Conservation (phyloP, 2,113 vertebrate species). For the Raphicerus campestris region DNA sequence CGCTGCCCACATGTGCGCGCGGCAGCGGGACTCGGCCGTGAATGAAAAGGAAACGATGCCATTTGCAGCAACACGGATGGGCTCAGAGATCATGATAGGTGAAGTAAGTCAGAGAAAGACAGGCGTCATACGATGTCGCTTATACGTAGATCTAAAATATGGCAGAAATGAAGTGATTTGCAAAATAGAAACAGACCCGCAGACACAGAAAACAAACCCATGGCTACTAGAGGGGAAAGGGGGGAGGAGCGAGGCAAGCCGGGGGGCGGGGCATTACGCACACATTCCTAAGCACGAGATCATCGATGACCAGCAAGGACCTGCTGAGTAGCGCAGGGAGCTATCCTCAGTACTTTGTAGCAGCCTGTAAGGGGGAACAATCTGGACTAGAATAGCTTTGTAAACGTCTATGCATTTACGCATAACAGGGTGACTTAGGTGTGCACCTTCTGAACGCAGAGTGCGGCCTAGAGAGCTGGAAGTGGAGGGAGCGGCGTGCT, state of each 20-base stretch:
- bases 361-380: background rate
- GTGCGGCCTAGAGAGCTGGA: fast-evolving
- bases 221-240: background rate
- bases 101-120: background rate
- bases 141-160: background rate
- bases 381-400: background rate
- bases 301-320: fast-evolving
- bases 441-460: background rate
- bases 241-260: too few species aligned
- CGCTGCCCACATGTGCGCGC: too few species aligned
- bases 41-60: background rate
- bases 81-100: background rate
- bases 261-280: fast-evolving
- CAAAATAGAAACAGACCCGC: background rate
- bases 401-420: background rate
- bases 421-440: background rate
- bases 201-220: background rate
- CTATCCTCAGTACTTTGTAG: background rate
- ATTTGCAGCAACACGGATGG: background rate
- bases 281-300: too few species aligned
- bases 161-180: too few species aligned
- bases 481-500: background rate
- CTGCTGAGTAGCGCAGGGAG: fast-evolving
- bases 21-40: background rate
- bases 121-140: background rate